A percentile compares a stretch with the other conserved stretches of the same genome.
Evolutionary conservation across 2,113 vertebrate species (phyloP).

Genomic region (Nerophis ophidion): DNA sequence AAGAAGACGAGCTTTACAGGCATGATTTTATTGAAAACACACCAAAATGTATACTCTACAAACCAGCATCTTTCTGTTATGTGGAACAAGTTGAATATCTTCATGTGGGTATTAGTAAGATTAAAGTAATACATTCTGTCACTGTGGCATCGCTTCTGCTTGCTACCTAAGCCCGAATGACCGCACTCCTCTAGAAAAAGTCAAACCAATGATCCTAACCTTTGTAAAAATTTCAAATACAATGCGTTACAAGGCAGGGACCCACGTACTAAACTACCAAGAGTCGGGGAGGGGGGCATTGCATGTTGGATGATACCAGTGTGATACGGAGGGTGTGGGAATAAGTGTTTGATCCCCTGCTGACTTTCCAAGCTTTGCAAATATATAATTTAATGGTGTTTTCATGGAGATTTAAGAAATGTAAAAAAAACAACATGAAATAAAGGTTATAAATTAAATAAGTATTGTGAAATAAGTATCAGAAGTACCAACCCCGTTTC

Average conservation of each 20-base stretch:
- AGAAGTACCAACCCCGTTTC: no score
- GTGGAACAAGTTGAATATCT: constrained; percentile 85
- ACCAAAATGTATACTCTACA: constrained; percentile 93
- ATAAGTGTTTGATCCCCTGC: background rate
- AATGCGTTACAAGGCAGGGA: constrained; percentile 86
- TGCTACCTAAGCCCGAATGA: constrained; percentile 78
- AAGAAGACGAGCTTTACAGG: constrained; percentile 70
- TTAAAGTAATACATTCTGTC: constrained; percentile 88
- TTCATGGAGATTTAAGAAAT: no score
- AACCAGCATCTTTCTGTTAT: constrained; percentile 81
- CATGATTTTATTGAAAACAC: constrained; percentile 98
- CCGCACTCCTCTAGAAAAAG: constrained; percentile 65
- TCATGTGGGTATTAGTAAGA: constrained; percentile 86
- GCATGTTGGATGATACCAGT: constrained; percentile 4
- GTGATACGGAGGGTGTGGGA: constrained; percentile 22
- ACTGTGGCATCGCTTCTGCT: constrained; percentile 75
- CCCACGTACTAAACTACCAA: constrained; percentile 80
- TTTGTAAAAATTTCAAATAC: constrained; percentile 83
- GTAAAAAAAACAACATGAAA: no score
- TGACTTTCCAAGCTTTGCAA: no score
- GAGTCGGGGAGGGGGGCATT: background rate
- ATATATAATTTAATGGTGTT: no score
- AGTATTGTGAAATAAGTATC: no score
- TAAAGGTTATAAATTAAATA: no score
- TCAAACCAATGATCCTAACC: constrained; percentile 67